phyloP scores from a whole-genome alignment of 2,797 vertebrate genomes.

The Gambelia wislizenii region DNA sequence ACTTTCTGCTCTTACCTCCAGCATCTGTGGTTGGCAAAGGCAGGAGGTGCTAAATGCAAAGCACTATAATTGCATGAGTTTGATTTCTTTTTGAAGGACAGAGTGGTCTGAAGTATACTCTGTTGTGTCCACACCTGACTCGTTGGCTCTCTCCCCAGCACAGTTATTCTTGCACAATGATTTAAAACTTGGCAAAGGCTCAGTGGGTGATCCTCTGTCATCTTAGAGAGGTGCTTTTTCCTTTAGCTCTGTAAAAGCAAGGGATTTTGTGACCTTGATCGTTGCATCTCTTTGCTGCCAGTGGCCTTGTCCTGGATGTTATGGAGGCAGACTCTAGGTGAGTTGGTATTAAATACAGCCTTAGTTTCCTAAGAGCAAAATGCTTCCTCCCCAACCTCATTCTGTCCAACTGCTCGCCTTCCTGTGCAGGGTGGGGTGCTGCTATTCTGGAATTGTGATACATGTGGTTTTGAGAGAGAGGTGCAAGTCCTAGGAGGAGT shows the following conservation, averaged over 20 bases:
- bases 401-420: conserved; percentile 48
- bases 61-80: too few relatives aligned
- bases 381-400: conserved; percentile 50
- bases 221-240: not conserved
- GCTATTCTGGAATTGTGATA: not conserved
- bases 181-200: conserved; percentile 32
- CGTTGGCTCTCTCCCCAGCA: conserved; percentile 31
- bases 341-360: conserved; percentile 52
- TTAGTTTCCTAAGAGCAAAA: conserved; percentile 58
- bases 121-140: not conserved
- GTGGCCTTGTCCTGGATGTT: conserved; percentile 2
- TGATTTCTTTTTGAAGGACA: too few relatives aligned
- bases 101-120: too few relatives aligned
- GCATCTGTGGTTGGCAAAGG: too few relatives aligned
- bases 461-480: not conserved
- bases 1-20: not conserved
- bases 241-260: not conserved
- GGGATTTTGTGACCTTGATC: conserved; percentile 10
- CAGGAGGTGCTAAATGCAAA: too few relatives aligned
- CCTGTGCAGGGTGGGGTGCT: not conserved
- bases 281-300: conserved; percentile 33
- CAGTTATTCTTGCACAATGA: conserved; percentile 40
- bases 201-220: conserved; percentile 15
- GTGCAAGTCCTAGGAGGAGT: not conserved
- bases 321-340: conserved; percentile 23